These are phyloP conservation scores for Xylophagus ater DNA, from an alignment of 2,888 invertebrate species.

Conservation along the genomic window DNA sequence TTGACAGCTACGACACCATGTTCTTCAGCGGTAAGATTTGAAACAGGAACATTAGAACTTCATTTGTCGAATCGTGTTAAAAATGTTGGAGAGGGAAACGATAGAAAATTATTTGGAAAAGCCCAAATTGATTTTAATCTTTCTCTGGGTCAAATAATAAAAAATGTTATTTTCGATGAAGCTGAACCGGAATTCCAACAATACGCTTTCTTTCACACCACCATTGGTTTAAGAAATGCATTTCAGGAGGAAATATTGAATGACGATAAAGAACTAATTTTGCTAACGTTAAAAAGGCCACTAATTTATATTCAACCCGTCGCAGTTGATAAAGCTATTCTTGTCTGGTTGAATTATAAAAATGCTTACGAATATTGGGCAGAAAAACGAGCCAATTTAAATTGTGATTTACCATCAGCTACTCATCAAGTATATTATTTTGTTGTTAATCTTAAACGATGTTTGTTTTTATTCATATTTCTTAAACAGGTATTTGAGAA, in stretches of 20 bases:
- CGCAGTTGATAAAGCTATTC: slow-evolving; percentile 94
- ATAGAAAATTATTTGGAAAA: slow-evolving; percentile 61
- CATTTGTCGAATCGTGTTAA: slow-evolving; percentile 90
- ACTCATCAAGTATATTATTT: slow-evolving; percentile 33
- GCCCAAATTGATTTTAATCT: slow-evolving; percentile 89
- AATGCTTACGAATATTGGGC: slow-evolving; percentile 99
- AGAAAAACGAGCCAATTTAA: slow-evolving; percentile 83
- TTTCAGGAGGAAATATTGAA: slow-evolving; percentile 86
- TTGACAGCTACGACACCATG: slow-evolving; percentile 97
- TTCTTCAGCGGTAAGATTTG: slow-evolving; percentile 88
- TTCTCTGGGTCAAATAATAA: slow-evolving; percentile 85
- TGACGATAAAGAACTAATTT: slow-evolving; percentile 75
- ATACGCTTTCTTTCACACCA: slow-evolving; percentile 95
- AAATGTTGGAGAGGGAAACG: slow-evolving; percentile 58
- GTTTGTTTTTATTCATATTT: slow-evolving; percentile 20
- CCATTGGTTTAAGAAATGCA: slow-evolving; percentile 73
- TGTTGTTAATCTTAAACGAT: slow-evolving; percentile 8
- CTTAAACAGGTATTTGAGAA: slow-evolving; percentile 49
- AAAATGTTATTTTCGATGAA: slow-evolving; percentile 93
- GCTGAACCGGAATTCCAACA: slow-evolving; percentile 96
- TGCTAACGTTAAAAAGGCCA: slow-evolving; percentile 86
- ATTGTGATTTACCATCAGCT: slow-evolving; percentile 72
- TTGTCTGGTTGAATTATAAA: slow-evolving; percentile 98
- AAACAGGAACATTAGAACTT: slow-evolving; percentile 88
- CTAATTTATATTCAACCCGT: slow-evolving; percentile 93